Conservation (phyloP, 2,113 vertebrate genomes). For the Lampris incognitus region DNA sequence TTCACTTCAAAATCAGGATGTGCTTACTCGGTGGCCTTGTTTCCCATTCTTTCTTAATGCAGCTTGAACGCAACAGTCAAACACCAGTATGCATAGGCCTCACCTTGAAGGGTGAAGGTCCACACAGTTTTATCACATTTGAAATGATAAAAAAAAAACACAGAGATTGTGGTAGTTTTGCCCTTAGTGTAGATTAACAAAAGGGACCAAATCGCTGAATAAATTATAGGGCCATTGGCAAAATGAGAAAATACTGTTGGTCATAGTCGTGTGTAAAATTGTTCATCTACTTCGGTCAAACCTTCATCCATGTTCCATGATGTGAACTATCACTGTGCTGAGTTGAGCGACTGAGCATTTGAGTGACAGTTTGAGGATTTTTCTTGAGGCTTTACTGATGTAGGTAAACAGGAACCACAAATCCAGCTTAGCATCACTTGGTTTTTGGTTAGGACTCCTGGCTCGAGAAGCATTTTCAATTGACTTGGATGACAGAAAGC, state of each 20-base stretch:
- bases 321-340: not conserved
- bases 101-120: constrained; percentile 9
- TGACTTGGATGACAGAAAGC: not conserved
- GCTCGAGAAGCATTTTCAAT: not conserved
- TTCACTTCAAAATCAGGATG: no score
- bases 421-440: constrained; percentile 32
- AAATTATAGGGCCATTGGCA: not conserved
- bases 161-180: constrained; percentile 5
- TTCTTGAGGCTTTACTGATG: not conserved
- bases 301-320: no score
- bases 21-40: constrained; percentile 8
- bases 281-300: no score
- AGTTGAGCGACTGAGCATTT: not conserved
- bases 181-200: not conserved
- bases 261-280: no score
- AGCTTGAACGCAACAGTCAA: constrained; percentile 64
- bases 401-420: constrained; percentile 27
- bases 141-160: constrained; percentile 26
- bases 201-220: not conserved
- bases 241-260: not conserved
- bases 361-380: constrained; percentile 26
- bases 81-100: constrained; percentile 10
- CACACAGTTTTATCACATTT: constrained; percentile 29
- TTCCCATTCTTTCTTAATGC: constrained; percentile 60
- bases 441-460: constrained; percentile 9